A percentile compares a stretch with the other conserved stretches of the same genome.
These are phyloP conservation scores for Danaus chrysippus DNA, from an alignment of 2,888 invertebrate species.

Conservation along the genomic window DNA sequence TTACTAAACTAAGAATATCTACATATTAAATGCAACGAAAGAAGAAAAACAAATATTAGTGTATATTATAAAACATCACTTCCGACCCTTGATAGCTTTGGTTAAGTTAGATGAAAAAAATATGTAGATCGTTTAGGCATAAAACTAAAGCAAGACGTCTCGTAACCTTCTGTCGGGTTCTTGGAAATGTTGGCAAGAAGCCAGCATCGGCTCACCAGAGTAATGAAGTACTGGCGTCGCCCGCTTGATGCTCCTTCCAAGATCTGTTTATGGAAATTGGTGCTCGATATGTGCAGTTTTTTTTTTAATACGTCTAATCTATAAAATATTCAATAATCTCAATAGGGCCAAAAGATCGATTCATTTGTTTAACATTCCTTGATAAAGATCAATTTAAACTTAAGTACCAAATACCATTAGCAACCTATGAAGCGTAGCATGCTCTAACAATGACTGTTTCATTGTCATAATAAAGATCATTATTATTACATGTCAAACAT, in stretches of 20 bases:
- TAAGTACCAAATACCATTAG: conserved; percentile 36
- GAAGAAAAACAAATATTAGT: too few species aligned
- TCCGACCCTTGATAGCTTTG: conserved; percentile 8
- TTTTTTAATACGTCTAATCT: conserved; percentile 50
- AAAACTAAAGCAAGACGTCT: conserved; percentile 73
- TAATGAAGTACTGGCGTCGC: conserved; percentile 70
- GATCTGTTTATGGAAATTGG: conserved; percentile 70
- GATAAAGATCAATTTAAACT: conserved; percentile 7
- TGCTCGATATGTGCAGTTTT: conserved; percentile 50
- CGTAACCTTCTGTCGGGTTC: conserved; percentile 75
- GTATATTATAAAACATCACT: neutral
- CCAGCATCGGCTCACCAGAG: conserved; percentile 64
- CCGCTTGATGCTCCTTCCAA: conserved; percentile 61
- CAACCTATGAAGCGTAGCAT: conserved; percentile 47
- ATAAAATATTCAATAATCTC: conserved; percentile 37
- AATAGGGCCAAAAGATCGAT: conserved; percentile 27
- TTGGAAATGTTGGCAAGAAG: conserved; percentile 69
- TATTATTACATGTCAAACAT: conserved; percentile 57
- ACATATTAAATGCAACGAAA: neutral
- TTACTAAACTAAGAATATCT: conserved; percentile 13
- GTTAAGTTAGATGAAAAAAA: conserved; percentile 48
- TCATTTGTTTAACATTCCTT: neutral
- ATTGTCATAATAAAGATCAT: conserved; percentile 58
- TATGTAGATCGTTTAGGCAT: conserved; percentile 72
- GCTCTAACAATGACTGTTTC: conserved; percentile 43